phyloP scores from a whole-genome alignment of 2,888 invertebrate genomes.

The Serripes groenlandicus region DNA sequence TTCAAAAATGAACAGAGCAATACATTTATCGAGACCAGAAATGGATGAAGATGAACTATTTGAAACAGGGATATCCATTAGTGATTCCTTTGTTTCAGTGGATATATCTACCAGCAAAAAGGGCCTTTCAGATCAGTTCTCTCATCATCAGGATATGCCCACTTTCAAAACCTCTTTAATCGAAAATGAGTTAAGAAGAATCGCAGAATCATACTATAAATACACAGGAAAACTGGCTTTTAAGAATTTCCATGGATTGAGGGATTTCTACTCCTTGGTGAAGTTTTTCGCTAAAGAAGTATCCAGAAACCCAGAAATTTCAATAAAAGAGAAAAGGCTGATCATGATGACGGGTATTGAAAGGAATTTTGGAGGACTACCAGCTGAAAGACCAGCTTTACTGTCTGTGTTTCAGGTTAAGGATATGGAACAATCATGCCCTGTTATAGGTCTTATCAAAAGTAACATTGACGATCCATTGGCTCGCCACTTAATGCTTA shows the following conservation, averaged over 20 bases:
- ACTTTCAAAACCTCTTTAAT: conserved; percentile 16
- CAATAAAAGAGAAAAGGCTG: conserved; percentile 14
- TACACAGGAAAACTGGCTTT: conserved; percentile 52
- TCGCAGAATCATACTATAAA: conserved; percentile 43
- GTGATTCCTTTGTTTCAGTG: conserved; percentile 45
- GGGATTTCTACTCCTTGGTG: conserved; percentile 70
- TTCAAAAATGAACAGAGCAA: conserved; percentile 81
- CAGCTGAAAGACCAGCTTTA: conserved; percentile 52
- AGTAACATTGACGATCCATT: conserved; percentile 67
- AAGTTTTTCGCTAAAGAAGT: conserved; percentile 42
- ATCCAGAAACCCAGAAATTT: not conserved
- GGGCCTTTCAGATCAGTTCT: not conserved
- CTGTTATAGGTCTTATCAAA: conserved; percentile 62
- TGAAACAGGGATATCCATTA: conserved; percentile 71
- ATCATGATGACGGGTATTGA: conserved; percentile 68
- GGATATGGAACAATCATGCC: not conserved
- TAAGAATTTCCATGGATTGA: conserved; percentile 69
- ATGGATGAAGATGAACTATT: conserved; percentile 73
- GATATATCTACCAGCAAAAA: not conserved
- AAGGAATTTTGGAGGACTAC: conserved; percentile 75
- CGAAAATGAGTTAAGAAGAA: conserved; percentile 27
- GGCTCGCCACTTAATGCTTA: conserved; percentile 72
- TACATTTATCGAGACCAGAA: conserved; percentile 76
- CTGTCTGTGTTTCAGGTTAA: conserved; percentile 43
- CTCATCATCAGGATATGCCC: not conserved